These are phyloP conservation scores for Todiramphus saurophagus DNA, from an alignment of 2,113 vertebrate genomes.

Conservation along the genomic window DNA sequence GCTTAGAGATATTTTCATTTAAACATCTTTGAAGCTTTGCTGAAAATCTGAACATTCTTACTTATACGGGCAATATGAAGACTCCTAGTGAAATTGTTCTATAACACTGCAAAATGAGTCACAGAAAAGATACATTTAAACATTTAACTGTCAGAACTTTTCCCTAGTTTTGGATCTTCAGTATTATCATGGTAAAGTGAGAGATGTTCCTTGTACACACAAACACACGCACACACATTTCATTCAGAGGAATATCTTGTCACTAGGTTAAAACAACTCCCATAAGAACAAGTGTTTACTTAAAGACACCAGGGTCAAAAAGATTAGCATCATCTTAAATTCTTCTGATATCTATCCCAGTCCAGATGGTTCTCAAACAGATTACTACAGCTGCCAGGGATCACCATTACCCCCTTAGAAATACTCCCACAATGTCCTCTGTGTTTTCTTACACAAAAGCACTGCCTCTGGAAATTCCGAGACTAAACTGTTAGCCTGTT, in stretches of 20 bases:
- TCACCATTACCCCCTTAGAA: background rate
- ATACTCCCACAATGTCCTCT: accelerated
- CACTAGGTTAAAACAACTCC: background rate
- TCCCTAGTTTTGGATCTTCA: background rate
- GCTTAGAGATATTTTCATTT: background rate
- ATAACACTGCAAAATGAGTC: background rate
- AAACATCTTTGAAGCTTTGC: background rate
- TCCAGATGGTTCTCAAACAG: background rate
- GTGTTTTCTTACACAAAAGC: background rate
- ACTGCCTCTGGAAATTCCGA: background rate
- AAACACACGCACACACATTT: background rate
- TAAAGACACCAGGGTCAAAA: background rate
- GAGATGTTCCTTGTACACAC: background rate
- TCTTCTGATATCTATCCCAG: background rate
- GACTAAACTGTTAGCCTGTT: background rate
- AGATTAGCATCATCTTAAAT: background rate
- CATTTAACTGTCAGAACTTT: background rate
- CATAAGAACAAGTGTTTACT: background rate
- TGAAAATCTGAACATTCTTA: background rate
- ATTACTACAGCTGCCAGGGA: background rate
- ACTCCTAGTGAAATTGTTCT: background rate
- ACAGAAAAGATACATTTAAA: background rate
- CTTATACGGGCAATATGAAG: background rate
- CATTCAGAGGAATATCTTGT: background rate
- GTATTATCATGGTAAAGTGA: background rate